Evolutionary conservation across 2,113 vertebrate species (phyloP).

Genomic region (Sapajus apella): DNA sequence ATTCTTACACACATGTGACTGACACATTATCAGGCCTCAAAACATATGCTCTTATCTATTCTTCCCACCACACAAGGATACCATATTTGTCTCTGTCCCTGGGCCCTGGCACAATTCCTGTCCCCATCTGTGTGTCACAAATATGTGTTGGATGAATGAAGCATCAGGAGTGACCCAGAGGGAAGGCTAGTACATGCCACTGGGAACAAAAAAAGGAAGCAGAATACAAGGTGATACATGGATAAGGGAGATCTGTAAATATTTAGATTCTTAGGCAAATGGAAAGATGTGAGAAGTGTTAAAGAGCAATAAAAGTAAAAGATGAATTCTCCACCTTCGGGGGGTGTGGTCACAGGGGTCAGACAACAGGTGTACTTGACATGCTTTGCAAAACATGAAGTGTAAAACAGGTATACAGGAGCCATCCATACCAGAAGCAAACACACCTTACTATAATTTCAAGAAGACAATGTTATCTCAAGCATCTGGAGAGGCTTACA

Average conservation of each 20-base stretch:
- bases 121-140: background rate
- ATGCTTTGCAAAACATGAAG: constrained; percentile 4
- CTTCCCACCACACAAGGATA: background rate
- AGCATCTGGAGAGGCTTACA: background rate
- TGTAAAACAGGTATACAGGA: background rate
- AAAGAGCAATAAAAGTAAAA: background rate
- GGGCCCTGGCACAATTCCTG: background rate
- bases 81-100: background rate
- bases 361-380: background rate
- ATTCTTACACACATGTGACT: background rate
- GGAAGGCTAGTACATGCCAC: background rate
- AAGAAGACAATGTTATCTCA: background rate
- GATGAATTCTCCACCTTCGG: background rate
- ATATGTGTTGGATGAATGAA: background rate
- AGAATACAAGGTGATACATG: background rate
- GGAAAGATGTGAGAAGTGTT: background rate
- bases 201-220: background rate
- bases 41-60: background rate
- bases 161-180: background rate
- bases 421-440: background rate
- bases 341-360: background rate
- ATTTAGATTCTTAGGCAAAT: constrained; percentile 12
- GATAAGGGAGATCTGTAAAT: background rate
- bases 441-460: background rate
- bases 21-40: background rate